Evolutionary conservation across 2,888 invertebrate species (phyloP).

Genomic region (Anthoptus insignis): DNA sequence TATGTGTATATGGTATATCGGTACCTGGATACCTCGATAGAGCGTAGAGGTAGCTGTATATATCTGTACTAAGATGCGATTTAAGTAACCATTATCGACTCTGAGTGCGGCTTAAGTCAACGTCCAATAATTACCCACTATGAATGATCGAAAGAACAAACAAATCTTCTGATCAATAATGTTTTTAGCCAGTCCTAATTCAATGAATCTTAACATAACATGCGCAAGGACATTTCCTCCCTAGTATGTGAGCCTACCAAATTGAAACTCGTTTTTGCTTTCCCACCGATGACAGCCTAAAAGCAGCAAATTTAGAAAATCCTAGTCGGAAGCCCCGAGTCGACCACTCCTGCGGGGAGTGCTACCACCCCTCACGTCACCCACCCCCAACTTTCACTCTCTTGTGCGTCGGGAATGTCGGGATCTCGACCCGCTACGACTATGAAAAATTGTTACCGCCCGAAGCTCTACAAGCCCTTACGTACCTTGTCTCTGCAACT

Average conservation of each 20-base stretch:
- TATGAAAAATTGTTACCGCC: constrained; percentile 69
- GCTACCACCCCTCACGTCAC: constrained; percentile 66
- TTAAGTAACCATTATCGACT: no score
- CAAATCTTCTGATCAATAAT: no score
- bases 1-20: no score
- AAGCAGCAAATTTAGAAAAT: constrained; percentile 84
- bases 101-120: no score
- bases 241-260: not conserved
- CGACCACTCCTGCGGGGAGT: constrained; percentile 80
- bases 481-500: constrained; percentile 51
- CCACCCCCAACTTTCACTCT: constrained; percentile 82
- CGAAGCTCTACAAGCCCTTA: constrained; percentile 53
- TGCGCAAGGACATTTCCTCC: no score
- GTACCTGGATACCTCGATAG: no score
- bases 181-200: no score
- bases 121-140: no score
- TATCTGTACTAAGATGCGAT: no score
- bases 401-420: constrained; percentile 82
- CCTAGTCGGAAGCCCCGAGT: constrained; percentile 81
- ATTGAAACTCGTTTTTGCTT: constrained; percentile 59
- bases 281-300: constrained; percentile 60
- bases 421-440: constrained; percentile 71
- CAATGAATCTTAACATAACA: no score
- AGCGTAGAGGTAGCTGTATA: no score
- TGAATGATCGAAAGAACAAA: no score